These are phyloP conservation scores for Speoplatyrhinus poulsoni DNA, from an alignment of 2,113 vertebrate genomes.

Conservation along the genomic window DNA sequence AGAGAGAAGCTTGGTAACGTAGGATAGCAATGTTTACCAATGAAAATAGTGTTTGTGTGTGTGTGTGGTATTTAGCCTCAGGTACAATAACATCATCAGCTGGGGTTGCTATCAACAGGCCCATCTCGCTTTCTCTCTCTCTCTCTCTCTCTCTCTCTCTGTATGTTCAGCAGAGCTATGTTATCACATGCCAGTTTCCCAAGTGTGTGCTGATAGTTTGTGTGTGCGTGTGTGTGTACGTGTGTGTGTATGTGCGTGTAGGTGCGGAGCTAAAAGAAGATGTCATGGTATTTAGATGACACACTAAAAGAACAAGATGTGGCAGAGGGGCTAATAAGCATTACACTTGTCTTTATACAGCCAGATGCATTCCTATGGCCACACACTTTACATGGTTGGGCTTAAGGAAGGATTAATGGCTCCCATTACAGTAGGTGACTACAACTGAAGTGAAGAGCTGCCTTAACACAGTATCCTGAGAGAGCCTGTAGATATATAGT, in stretches of 20 bases:
- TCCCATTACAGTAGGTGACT: no score
- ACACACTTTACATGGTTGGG: background rate
- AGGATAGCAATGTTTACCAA: background rate
- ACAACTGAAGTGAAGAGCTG: no score
- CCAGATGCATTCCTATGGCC: slow-evolving; percentile 41
- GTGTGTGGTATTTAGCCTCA: slow-evolving; percentile 12
- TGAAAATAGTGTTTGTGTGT: background rate
- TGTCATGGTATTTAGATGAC: slow-evolving; percentile 54
- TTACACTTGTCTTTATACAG: slow-evolving; percentile 58
- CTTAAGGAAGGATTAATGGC: no score
- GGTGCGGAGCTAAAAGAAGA: slow-evolving; percentile 28
- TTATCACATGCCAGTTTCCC: slow-evolving; percentile 36
- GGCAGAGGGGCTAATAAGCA: slow-evolving; percentile 57
- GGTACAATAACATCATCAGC: slow-evolving; percentile 30
- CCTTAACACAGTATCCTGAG: background rate
- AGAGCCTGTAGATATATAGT: background rate
- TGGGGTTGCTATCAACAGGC: background rate
- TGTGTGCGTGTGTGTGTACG: slow-evolving; percentile 10
- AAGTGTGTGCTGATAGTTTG: slow-evolving; percentile 15
- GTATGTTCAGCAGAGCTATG: slow-evolving; percentile 14
- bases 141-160: background rate
- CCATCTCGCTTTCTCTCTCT: background rate
- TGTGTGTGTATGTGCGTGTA: slow-evolving; percentile 11
- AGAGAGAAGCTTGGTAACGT: background rate
- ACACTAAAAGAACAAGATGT: slow-evolving; percentile 51